Percentiles rank a stretch among this genome's conserved stretches.
phyloP scores from a whole-genome alignment of 2,797 vertebrate species.

The Potorous gilbertii region DNA sequence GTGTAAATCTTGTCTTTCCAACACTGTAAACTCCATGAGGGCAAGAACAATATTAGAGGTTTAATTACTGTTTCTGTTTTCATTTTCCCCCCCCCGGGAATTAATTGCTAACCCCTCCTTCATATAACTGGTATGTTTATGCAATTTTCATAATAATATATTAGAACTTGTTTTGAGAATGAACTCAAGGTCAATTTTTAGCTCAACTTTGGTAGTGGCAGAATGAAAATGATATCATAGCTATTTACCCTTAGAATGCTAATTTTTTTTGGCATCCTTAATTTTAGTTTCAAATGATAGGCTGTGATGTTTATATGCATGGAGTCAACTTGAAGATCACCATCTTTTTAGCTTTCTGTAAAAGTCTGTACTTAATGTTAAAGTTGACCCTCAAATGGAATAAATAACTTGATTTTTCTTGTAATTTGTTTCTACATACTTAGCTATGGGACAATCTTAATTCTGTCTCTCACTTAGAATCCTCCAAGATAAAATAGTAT shows the following conservation, averaged over 20 bases:
- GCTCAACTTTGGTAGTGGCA: conserved; percentile 40
- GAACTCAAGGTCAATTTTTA: conserved; percentile 35
- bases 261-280: background rate
- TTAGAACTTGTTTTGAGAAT: conserved; percentile 26
- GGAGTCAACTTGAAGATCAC: conserved; percentile 28
- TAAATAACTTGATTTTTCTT: background rate
- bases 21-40: background rate
- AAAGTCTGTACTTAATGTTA: conserved; percentile 15
- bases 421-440: conserved; percentile 16
- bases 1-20: background rate
- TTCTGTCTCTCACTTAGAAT: conserved; percentile 4
- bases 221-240: conserved; percentile 45
- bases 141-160: background rate
- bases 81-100: background rate
- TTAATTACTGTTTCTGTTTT: background rate
- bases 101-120: background rate
- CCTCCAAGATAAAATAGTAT: conserved; percentile 51
- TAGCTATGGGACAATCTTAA: conserved; percentile 2
- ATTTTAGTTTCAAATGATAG: background rate
- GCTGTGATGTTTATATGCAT: background rate
- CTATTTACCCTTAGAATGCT: conserved; percentile 39
- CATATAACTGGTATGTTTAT: conserved; percentile 5
- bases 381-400: conserved; percentile 15
- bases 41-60: background rate
- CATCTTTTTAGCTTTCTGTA: conserved; percentile 44